Evolutionary conservation across 1,140 invertebrate genomes (phyloP), one percentile per base, ranked within the genome.

Genomic region (Hylaeus volcanicus): DNA sequence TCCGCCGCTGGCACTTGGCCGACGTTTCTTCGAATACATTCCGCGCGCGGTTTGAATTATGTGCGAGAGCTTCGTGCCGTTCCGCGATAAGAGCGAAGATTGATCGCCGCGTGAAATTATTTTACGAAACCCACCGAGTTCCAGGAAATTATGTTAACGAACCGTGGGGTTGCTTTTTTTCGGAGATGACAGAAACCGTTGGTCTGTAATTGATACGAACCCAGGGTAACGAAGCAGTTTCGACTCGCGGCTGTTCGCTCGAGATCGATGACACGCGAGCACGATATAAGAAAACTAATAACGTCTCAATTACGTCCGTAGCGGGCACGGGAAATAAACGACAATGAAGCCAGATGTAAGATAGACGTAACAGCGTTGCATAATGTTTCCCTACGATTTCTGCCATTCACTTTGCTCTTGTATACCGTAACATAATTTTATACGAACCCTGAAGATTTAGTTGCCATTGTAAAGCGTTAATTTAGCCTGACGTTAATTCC

Each of bases 61-160:
- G 26, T 45, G 65, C 48, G 65, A 11, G 9, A 9, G n/a, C 43
- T 68, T 45, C 65, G 65, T 68, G 65, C 65, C 48, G 48, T 68
- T 58, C 14, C n/a, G 65, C 65, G 74, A 77, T 70, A 70, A 76
- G 65, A n/a, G 9, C n/a, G 41, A 39, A 70, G 66, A 77, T 77
- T 70, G 74, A 77, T 77, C 55, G 66, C 12, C 43, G 4, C 26
- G 74, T 9, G 37, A 69, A 76, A 76, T 76, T 77, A 68, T 77
- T 77, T 70, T 14, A 15, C 9, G 53, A 43, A 68, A 68, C 3
- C 26, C 45, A n/a, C 48, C 45, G n/a, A 6, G 6, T 43, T 15
- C 15, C 6, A 12, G 12, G 45, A 37, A 61, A 61, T 71, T 71
- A 71, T 58, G 39, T 43, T 77, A 77, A 71, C 75, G 15, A 72